phyloP scores from a whole-genome alignment of 2,113 vertebrate species.

The Opisthocomus hoazin region DNA sequence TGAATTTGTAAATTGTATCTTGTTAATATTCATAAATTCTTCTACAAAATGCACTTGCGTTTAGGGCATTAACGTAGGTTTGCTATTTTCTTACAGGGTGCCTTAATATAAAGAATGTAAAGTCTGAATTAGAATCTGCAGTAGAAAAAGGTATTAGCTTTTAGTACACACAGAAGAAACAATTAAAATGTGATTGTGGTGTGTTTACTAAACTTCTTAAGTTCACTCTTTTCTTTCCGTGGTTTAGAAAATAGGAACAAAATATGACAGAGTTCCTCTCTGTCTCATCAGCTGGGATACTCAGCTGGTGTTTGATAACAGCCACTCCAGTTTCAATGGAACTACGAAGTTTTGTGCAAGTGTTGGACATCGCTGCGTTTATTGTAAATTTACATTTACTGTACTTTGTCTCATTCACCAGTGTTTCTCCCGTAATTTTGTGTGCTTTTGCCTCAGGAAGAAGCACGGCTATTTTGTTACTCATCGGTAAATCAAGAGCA shows the following conservation, averaged over 20 bases:
- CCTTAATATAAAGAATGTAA: not conserved
- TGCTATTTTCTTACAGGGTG: not conserved
- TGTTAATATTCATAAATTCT: conserved; percentile 36
- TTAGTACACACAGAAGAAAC: not conserved
- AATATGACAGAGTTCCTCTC: not conserved
- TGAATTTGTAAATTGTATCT: not conserved
- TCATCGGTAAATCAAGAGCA: not conserved
- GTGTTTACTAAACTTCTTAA: not conserved
- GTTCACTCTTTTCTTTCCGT: not conserved
- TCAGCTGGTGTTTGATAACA: not conserved
- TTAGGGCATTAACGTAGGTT: not conserved
- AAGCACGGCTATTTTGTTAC: not conserved
- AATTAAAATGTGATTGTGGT: not conserved
- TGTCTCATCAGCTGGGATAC: not conserved
- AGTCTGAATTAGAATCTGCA: not conserved
- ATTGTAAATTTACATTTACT: not conserved
- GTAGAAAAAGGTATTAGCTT: not conserved
- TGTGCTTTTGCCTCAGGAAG: not conserved
- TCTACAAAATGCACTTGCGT: not conserved
- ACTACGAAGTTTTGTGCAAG: not conserved
- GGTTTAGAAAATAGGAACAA: not conserved
- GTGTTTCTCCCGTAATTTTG: not conserved
- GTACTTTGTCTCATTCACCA: not conserved
- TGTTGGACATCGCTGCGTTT: not conserved
- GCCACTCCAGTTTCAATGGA: not conserved